phyloP scores from a whole-genome alignment of 1,140 invertebrate species.

The Myzus persicae region DNA sequence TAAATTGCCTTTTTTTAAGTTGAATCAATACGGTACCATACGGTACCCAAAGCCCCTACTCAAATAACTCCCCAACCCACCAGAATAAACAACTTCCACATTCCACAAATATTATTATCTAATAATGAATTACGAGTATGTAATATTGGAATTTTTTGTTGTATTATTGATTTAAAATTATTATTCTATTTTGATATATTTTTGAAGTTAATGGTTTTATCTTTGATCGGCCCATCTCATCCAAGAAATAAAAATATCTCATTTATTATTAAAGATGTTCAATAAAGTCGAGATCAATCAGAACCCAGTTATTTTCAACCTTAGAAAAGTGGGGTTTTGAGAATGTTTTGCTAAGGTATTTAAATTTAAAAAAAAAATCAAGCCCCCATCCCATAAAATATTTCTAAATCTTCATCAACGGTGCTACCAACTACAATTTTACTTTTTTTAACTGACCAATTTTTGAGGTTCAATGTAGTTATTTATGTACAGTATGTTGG shows the following conservation, averaged over 20 bases:
- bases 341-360: not conserved
- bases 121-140: not conserved
- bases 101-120: not conserved
- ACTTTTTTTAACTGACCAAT: slow-evolving; percentile 51
- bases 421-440: not conserved
- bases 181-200: not conserved
- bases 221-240: not conserved
- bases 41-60: not conserved
- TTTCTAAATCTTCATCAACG: not conserved
- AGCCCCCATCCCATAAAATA: not conserved
- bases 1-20: no score
- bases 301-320: not conserved
- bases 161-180: not conserved
- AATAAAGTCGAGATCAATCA: no score
- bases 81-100: not conserved
- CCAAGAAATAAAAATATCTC: not conserved
- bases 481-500: slow-evolving; percentile 70
- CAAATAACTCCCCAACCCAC: not conserved
- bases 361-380: no score
- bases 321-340: not conserved
- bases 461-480: slow-evolving; percentile 67
- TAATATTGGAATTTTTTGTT: not conserved
- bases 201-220: not conserved
- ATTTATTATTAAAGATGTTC: not conserved
- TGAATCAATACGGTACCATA: no score